Percentiles rank a stretch among this genome's conserved stretches.
These are phyloP conservation scores for Metellina segmentata DNA, from an alignment of 2,888 invertebrate genomes.

Conservation along the genomic window DNA sequence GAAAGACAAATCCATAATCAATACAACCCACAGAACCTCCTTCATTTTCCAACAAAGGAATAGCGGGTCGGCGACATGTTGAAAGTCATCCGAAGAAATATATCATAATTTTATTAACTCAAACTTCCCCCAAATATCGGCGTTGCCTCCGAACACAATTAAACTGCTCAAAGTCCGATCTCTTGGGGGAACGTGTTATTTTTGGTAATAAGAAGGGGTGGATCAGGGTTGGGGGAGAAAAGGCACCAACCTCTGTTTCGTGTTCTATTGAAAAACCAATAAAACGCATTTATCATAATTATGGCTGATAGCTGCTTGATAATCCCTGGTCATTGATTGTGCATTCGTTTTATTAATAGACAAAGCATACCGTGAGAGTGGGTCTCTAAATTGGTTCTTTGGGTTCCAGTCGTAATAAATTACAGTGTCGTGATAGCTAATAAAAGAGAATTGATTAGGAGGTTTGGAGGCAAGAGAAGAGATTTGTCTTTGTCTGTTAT, in stretches of 20 bases:
- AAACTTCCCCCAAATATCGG: neutral
- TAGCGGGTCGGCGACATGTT: neutral
- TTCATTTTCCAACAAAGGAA: slow-evolving; percentile 11
- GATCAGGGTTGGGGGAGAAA: neutral
- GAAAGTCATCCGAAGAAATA: slow-evolving; percentile 16
- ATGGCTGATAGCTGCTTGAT: slow-evolving; percentile 18
- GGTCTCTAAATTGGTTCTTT: neutral
- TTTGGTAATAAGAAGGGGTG: neutral
- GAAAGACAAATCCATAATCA: slow-evolving; percentile 30
- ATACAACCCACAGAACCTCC: slow-evolving; percentile 24
- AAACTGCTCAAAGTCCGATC: neutral
- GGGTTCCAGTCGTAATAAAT: neutral
- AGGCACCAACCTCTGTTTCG: slow-evolving; percentile 5
- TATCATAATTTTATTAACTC: neutral
- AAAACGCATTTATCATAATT: slow-evolving; percentile 51
- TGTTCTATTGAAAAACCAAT: slow-evolving; percentile 48
- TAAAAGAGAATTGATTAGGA: neutral
- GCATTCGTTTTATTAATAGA: slow-evolving; percentile 46
- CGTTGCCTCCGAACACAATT: neutral
- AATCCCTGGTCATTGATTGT: slow-evolving; percentile 31
- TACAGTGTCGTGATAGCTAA: neutral
- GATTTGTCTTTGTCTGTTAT: neutral
- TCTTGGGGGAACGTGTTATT: neutral
- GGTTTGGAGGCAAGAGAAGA: neutral
- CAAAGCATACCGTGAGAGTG: neutral